Evolutionary conservation across 2,888 invertebrate genomes (phyloP).

Genomic region (Drosophila flavopinicola): DNA sequence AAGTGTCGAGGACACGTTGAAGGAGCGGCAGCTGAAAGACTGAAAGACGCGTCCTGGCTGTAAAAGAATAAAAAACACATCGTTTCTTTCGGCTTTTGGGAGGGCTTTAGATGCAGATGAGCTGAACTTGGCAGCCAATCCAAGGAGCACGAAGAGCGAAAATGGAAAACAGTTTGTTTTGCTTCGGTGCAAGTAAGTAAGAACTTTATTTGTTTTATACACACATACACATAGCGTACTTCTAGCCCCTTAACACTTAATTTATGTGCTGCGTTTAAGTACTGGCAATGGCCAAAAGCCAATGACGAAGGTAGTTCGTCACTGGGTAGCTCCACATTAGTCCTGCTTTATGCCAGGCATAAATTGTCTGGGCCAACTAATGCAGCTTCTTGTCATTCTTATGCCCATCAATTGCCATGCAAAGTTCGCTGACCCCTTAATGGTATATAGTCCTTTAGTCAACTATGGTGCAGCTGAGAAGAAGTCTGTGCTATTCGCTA

Average conservation of each 20-base stretch:
- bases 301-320: constrained; percentile 41
- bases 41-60: not conserved
- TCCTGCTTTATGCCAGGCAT: constrained; percentile 55
- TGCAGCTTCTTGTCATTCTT: constrained; percentile 26
- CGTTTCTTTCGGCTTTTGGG: constrained; percentile 1
- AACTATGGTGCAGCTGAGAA: not conserved
- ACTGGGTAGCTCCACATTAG: constrained; percentile 58
- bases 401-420: constrained; percentile 33
- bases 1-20: not conserved
- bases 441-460: too few species aligned
- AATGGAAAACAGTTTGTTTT: constrained; percentile 4
- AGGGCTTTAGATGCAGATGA: constrained; percentile 4
- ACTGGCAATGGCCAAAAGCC: constrained; percentile 15
- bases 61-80: not conserved
- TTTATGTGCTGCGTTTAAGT: constrained; percentile 49
- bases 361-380: constrained; percentile 65
- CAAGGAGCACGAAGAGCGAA: not conserved
- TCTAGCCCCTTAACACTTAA: constrained; percentile 60
- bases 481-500: constrained; percentile 16
- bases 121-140: not conserved
- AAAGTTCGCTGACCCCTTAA: constrained; percentile 25
- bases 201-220: constrained; percentile 52
- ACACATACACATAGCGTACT: constrained; percentile 16
- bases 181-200: constrained; percentile 34
- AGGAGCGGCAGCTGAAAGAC: not conserved